Percentiles rank a stretch among this genome's conserved stretches.
These are phyloP conservation scores for Cervus canadensis DNA, from an alignment of 2,113 vertebrate genomes.

Conservation along the genomic window DNA sequence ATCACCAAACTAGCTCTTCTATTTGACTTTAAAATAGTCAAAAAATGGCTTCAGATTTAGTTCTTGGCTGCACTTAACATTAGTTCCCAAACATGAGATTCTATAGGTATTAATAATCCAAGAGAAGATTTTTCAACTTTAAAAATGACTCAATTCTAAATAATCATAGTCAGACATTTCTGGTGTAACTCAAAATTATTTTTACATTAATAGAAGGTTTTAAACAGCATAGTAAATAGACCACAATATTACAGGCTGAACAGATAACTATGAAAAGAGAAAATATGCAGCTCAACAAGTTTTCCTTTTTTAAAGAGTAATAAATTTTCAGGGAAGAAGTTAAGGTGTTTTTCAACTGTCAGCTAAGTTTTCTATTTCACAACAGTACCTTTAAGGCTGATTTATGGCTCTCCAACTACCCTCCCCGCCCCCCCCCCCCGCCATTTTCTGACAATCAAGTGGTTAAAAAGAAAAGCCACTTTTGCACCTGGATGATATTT, in stretches of 20 bases:
- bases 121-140: neutral
- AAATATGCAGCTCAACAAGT: slow-evolving; percentile 78
- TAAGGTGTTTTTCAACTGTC: slow-evolving; percentile 80
- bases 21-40: neutral
- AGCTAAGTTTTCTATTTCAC: slow-evolving; percentile 71
- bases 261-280: slow-evolving; percentile 66
- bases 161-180: neutral
- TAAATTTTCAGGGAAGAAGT: slow-evolving; percentile 81
- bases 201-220: neutral
- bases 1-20: neutral
- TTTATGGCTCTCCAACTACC: slow-evolving; percentile 69
- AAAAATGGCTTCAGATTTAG: neutral
- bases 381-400: slow-evolving; percentile 77
- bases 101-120: neutral
- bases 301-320: slow-evolving; percentile 77
- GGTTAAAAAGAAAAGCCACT: slow-evolving; percentile 72
- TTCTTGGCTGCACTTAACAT: neutral
- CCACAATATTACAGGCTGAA: slow-evolving; percentile 47
- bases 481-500: slow-evolving; percentile 79
- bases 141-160: slow-evolving; percentile 16
- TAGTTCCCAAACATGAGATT: neutral
- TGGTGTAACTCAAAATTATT: neutral
- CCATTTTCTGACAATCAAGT: slow-evolving; percentile 73
- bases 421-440: neutral
- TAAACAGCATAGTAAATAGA: slow-evolving; percentile 63